These are phyloP conservation scores for Lepilemur septentrionalis DNA, from an alignment of 2,797 vertebrate genomes.

Conservation along the genomic window DNA sequence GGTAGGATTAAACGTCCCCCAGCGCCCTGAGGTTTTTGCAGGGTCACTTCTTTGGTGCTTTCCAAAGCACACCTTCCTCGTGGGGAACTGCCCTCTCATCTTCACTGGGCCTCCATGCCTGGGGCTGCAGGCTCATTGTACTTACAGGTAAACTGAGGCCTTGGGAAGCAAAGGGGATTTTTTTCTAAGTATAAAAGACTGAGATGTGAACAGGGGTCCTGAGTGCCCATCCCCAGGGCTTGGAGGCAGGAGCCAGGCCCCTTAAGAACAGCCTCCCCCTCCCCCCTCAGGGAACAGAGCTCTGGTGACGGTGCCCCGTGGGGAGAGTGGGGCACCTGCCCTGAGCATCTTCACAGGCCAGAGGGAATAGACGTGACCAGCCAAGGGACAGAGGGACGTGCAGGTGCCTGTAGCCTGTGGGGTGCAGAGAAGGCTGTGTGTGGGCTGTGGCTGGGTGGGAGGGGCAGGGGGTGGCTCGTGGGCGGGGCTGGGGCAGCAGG, in stretches of 20 bases:
- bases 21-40: background rate
- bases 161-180: background rate
- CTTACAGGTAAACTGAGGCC: background rate
- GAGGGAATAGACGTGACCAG: background rate
- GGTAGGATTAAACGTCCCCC: background rate
- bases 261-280: rapidly evolving
- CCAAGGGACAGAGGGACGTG: rapidly evolving
- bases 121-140: background rate
- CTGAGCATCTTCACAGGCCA: background rate
- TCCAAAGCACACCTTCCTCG: background rate
- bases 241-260: background rate
- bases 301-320: rapidly evolving
- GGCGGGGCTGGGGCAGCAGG: background rate
- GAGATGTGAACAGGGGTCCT: background rate
- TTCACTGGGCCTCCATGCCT: background rate
- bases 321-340: background rate
- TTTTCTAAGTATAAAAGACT: background rate
- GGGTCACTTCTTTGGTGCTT: background rate
- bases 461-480: background rate
- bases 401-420: background rate
- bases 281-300: rapidly evolving
- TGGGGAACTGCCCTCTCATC: background rate
- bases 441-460: rapidly evolving
- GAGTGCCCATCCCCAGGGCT: background rate
- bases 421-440: background rate